Evolutionary conservation across 2,888 invertebrate species (phyloP).

Genomic region (Cancer borealis): DNA sequence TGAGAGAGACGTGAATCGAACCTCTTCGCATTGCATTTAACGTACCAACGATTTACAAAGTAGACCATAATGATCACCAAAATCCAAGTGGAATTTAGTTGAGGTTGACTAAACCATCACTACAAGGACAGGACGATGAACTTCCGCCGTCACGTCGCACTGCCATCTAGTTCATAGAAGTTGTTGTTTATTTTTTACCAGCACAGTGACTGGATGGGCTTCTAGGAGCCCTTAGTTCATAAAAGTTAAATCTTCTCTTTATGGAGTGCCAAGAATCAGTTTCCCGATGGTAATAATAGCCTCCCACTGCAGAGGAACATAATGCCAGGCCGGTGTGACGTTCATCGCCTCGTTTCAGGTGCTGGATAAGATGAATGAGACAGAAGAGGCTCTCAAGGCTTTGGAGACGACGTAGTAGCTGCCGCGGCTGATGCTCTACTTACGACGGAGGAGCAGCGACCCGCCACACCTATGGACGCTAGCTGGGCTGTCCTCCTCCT

Average conservation of each 20-base stretch:
- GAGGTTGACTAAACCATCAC: too few relatives aligned
- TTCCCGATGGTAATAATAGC: conserved; percentile 14
- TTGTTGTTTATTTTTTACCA: too few relatives aligned
- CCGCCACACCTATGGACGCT: conserved; percentile 8
- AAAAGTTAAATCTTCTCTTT: conserved; percentile 36
- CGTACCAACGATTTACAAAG: too few relatives aligned
- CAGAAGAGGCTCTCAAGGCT: not conserved
- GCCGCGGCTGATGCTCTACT: not conserved
- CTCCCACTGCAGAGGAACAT: not conserved
- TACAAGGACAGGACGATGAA: not conserved
- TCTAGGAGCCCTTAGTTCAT: too few relatives aligned
- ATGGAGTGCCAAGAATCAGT: not conserved
- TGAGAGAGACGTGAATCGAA: too few relatives aligned
- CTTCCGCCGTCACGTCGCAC: not conserved
- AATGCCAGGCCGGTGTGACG: not conserved
- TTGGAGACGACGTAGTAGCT: not conserved
- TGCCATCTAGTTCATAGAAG: not conserved
- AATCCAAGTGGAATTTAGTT: too few relatives aligned
- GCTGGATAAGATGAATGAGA: not conserved
- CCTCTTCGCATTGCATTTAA: too few relatives aligned
- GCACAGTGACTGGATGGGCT: too few relatives aligned
- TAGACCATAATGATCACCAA: too few relatives aligned
- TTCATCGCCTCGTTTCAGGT: not conserved
- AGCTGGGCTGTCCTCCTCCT: not conserved
- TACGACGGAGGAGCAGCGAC: not conserved